Percentiles rank a stretch among this genome's conserved stretches.
Evolutionary conservation across 2,113 vertebrate genomes (phyloP).

Genomic region (Marmota monax): DNA sequence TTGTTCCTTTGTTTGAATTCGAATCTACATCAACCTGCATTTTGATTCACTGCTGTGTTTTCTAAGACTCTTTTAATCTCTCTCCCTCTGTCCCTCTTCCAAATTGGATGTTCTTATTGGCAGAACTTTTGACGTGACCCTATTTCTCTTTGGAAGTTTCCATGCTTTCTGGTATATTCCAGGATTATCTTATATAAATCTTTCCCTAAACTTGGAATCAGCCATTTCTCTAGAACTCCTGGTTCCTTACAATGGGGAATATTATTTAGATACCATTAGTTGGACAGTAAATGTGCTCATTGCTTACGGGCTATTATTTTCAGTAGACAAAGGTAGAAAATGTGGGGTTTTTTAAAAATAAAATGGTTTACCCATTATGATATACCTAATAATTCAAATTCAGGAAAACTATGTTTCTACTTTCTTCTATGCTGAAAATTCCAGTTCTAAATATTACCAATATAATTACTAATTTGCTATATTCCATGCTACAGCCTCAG

Average conservation of each 20-base stretch:
- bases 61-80: not conserved
- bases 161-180: conserved; percentile 15
- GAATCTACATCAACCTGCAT: not conserved
- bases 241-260: not conserved
- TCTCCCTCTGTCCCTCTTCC: not conserved
- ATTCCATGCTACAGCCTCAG: not conserved
- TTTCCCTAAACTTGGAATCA: not conserved
- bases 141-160: not conserved
- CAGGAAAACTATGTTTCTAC: not conserved
- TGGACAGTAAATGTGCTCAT: not conserved
- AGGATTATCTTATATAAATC: not conserved
- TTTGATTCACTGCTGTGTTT: not conserved
- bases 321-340: not conserved
- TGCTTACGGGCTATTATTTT: not conserved
- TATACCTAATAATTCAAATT: not conserved
- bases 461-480: not conserved
- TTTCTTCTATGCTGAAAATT: not conserved
- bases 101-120: not conserved
- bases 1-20: not conserved
- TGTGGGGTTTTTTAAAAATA: not conserved
- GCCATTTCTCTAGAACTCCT: not conserved
- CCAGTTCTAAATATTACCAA: not conserved
- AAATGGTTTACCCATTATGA: not conserved
- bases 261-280: not conserved
- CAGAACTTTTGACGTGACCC: not conserved